phyloP scores from a whole-genome alignment of 2,888 invertebrate genomes.

The Athrips mouffetella region DNA sequence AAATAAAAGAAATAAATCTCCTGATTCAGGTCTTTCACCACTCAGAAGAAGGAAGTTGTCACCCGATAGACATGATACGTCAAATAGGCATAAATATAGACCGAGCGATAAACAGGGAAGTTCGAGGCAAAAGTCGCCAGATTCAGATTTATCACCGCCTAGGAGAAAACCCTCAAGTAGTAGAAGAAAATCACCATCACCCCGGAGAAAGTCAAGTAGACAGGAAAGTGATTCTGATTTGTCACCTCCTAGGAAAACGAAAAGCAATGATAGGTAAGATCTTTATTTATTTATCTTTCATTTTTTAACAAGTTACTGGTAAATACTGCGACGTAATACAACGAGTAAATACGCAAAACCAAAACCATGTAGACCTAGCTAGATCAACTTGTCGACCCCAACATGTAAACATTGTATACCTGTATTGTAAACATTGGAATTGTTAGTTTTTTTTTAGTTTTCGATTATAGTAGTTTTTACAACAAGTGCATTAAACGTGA shows the following conservation, averaged over 20 bases:
- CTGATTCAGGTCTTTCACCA: slow-evolving; percentile 47
- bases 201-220: slow-evolving; percentile 21
- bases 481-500: no score
- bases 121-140: slow-evolving; percentile 15
- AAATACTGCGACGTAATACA: no score
- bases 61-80: slow-evolving; percentile 12
- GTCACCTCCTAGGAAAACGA: slow-evolving; percentile 45
- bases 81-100: slow-evolving; percentile 20
- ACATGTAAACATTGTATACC: no score
- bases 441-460: no score
- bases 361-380: no score
- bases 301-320: neutral
- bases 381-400: no score
- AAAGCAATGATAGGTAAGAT: neutral
- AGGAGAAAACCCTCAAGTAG: slow-evolving; percentile 26
- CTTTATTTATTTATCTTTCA: neutral
- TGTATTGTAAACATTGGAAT: no score
- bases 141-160: slow-evolving; percentile 46
- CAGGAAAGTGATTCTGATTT: slow-evolving; percentile 44
- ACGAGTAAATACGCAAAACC: no score
- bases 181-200: slow-evolving; percentile 19
- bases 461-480: no score
- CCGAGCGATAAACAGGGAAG: no score
- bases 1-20: slow-evolving; percentile 17
- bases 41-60: slow-evolving; percentile 28